phyloP scores from a whole-genome alignment of 2,113 vertebrate genomes.

The Boleophthalmus pectinirostris region DNA sequence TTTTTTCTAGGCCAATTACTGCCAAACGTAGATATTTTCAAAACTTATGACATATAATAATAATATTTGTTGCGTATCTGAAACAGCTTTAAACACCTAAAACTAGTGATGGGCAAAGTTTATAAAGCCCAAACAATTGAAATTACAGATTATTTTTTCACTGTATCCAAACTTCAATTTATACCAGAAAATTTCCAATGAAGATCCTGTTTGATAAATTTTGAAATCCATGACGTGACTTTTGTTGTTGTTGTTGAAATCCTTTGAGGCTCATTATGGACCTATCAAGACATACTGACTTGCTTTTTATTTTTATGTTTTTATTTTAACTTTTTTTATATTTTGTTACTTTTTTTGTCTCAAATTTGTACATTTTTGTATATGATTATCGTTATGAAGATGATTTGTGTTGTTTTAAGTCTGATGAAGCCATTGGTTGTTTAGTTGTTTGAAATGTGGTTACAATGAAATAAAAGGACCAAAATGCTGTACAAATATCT shows the following conservation, averaged over 20 bases:
- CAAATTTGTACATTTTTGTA: slow-evolving; percentile 71
- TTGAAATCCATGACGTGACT: neutral
- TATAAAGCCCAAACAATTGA: neutral
- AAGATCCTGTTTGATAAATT: neutral
- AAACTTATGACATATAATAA: neutral
- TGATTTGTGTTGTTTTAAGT: slow-evolving; percentile 77
- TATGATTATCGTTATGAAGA: slow-evolving; percentile 58
- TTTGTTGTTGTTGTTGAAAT: slow-evolving; percentile 17
- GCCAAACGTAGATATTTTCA: neutral
- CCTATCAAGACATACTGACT: slow-evolving; percentile 36
- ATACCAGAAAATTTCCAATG: neutral
- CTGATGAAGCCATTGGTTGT: slow-evolving; percentile 78
- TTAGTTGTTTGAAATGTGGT: slow-evolving; percentile 82
- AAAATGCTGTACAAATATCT: slow-evolving; percentile 69
- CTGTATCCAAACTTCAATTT: neutral
- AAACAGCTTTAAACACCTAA: slow-evolving; percentile 2
- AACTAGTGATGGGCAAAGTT: slow-evolving; percentile 6
- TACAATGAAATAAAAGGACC: slow-evolving; percentile 80
- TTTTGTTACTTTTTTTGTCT: slow-evolving; percentile 47
- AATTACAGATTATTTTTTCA: neutral
- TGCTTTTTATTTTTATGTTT: slow-evolving; percentile 35
- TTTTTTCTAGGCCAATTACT: neutral
- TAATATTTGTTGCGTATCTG: neutral
- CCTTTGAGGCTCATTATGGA: slow-evolving; percentile 43
- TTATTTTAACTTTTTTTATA: slow-evolving; percentile 29